Conservation (phyloP, 2,797 vertebrate genomes). For the Poeciliopsis presidionis region DNA sequence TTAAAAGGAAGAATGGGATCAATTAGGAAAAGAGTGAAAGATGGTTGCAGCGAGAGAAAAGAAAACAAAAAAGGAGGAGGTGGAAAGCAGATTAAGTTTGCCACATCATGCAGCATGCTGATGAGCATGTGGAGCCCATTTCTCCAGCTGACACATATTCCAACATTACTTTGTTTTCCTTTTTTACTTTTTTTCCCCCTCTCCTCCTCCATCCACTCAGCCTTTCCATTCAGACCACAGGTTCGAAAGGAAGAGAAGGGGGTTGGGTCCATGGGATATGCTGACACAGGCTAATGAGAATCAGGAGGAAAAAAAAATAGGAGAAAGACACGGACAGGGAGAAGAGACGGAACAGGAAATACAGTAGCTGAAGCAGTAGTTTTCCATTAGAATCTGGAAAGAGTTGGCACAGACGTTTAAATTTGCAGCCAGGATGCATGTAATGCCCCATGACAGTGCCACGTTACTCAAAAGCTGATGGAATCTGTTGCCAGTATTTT, state of each 20-base stretch:
- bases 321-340: conserved; percentile 43
- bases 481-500: conserved; percentile 41
- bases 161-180: conserved; percentile 31
- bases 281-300: conserved; percentile 67
- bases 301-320: conserved; percentile 13
- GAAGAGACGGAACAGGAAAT: conserved; percentile 33
- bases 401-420: conserved; percentile 23
- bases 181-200: not conserved
- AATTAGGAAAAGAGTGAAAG: conserved; percentile 52
- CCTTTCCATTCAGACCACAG: conserved; percentile 66
- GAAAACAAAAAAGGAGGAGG: conserved; percentile 14
- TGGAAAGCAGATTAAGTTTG: conserved; percentile 34
- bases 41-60: conserved; percentile 37
- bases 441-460: conserved; percentile 61
- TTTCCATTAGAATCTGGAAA: conserved; percentile 70
- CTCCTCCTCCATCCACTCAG: conserved; percentile 42
- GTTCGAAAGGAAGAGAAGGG: conserved; percentile 47
- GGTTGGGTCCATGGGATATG: conserved; percentile 64
- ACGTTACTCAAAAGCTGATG: conserved; percentile 54
- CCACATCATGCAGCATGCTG: conserved; percentile 56
- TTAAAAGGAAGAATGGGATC: conserved; percentile 62
- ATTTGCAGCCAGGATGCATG: conserved; percentile 22
- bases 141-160: conserved; percentile 78
- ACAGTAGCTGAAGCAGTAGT: conserved; percentile 66
- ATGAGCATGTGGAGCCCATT: conserved; percentile 56